A percentile compares a stretch with the other conserved stretches of the same genome.
Conservation (phyloP, 1,140 invertebrate genomes). For the Formica exsecta region DNA sequence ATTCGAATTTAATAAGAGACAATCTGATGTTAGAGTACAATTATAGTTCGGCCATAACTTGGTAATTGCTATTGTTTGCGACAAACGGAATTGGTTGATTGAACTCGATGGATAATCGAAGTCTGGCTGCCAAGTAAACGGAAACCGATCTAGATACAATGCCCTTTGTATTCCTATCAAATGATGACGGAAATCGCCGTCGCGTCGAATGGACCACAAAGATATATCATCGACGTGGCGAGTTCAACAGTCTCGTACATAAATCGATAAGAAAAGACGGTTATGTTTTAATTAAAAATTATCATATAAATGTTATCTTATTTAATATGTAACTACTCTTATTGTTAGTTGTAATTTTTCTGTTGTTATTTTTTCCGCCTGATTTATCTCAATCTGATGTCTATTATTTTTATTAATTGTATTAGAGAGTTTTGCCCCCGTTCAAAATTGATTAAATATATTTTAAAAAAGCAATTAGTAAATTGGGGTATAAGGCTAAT, state of each 20-base stretch:
- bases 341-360: no score
- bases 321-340: no score
- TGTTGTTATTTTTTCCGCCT: no score
- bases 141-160: conserved; percentile 41
- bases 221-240: conserved; percentile 1
- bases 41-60: background rate
- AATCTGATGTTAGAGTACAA: background rate
- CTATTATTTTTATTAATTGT: no score
- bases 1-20: background rate
- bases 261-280: background rate
- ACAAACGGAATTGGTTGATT: conserved; percentile 26
- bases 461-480: background rate
- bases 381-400: no score
- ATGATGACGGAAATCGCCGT: background rate
- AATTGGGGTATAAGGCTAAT: conserved; percentile 1
- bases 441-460: no score
- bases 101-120: conserved; percentile 40
- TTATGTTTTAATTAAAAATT: conserved; percentile 29
- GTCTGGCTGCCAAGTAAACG: conserved; percentile 19
- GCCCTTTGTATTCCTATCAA: conserved; percentile 16
- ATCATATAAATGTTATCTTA: no score
- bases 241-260: background rate
- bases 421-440: no score
- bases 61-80: background rate
- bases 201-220: background rate